Evolutionary conservation across 2,797 vertebrate species (phyloP).

Genomic region (Acanthurus lineatus): DNA sequence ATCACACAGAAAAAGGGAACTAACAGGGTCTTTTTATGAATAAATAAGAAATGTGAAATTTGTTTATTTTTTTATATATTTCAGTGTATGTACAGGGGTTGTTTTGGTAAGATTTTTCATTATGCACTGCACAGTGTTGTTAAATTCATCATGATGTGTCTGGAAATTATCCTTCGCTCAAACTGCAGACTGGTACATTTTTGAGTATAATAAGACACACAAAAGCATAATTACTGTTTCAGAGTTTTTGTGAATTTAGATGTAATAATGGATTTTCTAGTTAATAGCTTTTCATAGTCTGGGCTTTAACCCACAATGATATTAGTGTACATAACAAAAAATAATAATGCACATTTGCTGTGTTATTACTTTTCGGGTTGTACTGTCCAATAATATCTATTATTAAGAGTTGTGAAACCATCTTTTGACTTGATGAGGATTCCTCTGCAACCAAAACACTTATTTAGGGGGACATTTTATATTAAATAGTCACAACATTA

Average conservation of each 20-base stretch:
- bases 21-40: neutral
- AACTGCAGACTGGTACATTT: neutral
- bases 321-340: neutral
- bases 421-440: too few relatives aligned
- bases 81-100: neutral
- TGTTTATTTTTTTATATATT: neutral
- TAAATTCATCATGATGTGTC: neutral
- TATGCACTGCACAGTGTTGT: neutral
- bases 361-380: neutral
- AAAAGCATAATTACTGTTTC: neutral
- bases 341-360: neutral
- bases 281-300: neutral
- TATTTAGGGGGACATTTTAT: neutral
- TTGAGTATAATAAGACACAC: neutral
- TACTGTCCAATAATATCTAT: neutral
- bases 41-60: neutral
- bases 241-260: neutral
- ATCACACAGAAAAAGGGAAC: constrained; percentile 16
- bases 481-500: neutral
- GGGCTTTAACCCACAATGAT: neutral
- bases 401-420: too few relatives aligned
- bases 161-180: neutral
- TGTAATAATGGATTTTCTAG: neutral
- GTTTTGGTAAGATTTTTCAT: neutral
- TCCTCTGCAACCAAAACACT: too few relatives aligned